These are phyloP conservation scores for Suillia variegata DNA, from an alignment of 2,888 invertebrate genomes.

Conservation along the genomic window DNA sequence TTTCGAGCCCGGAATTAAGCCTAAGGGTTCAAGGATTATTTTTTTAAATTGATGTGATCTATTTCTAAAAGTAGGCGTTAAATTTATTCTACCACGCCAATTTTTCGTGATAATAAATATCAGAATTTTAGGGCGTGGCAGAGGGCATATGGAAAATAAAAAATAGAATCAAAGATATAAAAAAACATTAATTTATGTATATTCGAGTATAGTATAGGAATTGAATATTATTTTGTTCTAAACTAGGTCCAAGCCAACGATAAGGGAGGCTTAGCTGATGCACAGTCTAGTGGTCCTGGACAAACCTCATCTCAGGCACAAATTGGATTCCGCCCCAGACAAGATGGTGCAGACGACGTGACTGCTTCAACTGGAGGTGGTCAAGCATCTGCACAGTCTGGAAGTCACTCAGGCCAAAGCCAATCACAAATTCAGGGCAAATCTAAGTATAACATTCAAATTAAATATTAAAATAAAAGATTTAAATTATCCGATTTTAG, in stretches of 20 bases:
- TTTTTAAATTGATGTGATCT: no score
- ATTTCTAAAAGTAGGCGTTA: no score
- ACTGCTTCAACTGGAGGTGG: conserved; percentile 74
- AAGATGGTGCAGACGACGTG: conserved; percentile 60
- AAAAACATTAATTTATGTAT: neutral
- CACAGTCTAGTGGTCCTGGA: conserved; percentile 83
- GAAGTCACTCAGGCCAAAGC: conserved; percentile 75
- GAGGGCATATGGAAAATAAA: no score
- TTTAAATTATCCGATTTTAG: conserved; percentile 48
- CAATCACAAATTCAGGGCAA: conserved; percentile 84
- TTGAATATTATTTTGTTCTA: neutral
- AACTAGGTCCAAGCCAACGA: conserved; percentile 77
- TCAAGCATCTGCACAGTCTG: conserved; percentile 79
- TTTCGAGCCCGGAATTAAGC: no score
- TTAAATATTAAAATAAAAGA: neutral
- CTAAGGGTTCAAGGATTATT: no score
- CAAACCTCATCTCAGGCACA: conserved; percentile 88
- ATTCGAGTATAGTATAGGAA: neutral
- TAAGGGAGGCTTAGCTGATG: conserved; percentile 84
- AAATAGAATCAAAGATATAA: no score
- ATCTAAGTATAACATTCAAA: conserved; percentile 61
- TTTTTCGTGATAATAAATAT: no score
- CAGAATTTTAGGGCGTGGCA: no score
- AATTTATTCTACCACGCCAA: no score
- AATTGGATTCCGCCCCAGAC: conserved; percentile 81